These are phyloP conservation scores for Caenorhabditis sinica DNA, from an alignment of 2,888 invertebrate genomes.

Conservation along the genomic window DNA sequence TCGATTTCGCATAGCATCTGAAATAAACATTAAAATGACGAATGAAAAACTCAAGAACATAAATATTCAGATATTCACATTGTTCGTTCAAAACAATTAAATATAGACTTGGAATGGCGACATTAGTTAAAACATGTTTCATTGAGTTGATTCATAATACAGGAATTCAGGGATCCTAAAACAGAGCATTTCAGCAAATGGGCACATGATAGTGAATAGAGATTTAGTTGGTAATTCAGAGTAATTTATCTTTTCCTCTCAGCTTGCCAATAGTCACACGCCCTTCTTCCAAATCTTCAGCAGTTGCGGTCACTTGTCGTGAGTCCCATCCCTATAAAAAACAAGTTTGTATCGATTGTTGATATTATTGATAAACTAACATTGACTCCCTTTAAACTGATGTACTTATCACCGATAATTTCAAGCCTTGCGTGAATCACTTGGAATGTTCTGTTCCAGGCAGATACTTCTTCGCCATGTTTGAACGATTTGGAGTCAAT, in stretches of 20 bases:
- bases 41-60: neutral
- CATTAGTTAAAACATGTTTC: slow-evolving; percentile 1
- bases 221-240: neutral
- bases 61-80: neutral
- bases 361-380: neutral
- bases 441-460: slow-evolving; percentile 56
- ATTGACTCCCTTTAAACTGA: slow-evolving; percentile 58
- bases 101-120: neutral
- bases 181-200: slow-evolving; percentile 8
- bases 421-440: slow-evolving; percentile 66
- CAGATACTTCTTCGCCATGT: slow-evolving; percentile 69
- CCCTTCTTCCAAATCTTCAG: slow-evolving; percentile 66
- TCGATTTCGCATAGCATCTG: slow-evolving; percentile 62
- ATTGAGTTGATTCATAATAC: slow-evolving; percentile 23
- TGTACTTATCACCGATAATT: slow-evolving; percentile 55
- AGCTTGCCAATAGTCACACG: slow-evolving; percentile 61
- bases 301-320: slow-evolving; percentile 67
- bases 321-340: slow-evolving; percentile 66
- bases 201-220: slow-evolving; percentile 11
- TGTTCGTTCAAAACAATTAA: neutral
- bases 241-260: slow-evolving; percentile 1
- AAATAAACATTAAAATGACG: neutral
- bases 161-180: slow-evolving; percentile 23
- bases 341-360: neutral
- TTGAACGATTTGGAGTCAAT: slow-evolving; percentile 61